A percentile compares a stretch with the other conserved stretches of the same genome.
These are phyloP conservation scores for Liopterus haemorrhoidalis DNA, from an alignment of 2,888 invertebrate genomes.

Conservation along the genomic window DNA sequence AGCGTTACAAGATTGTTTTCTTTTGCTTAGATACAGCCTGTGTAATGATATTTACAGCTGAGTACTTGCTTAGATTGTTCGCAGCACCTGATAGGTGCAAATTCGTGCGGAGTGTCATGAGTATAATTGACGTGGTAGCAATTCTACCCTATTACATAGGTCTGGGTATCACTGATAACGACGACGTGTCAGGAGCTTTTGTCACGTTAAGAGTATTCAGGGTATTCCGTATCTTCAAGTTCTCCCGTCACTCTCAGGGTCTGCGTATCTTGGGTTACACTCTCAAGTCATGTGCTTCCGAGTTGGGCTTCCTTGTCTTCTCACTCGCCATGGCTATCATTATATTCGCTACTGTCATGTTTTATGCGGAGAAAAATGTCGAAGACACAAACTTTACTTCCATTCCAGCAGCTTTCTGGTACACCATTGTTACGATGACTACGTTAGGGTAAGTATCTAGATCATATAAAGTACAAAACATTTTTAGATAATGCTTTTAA, in stretches of 20 bases:
- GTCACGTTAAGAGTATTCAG: constrained; percentile 98
- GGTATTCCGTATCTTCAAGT: constrained; percentile 99
- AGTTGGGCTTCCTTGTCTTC: constrained; percentile 98
- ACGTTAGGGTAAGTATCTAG: constrained; percentile 84
- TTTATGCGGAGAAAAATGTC: constrained; percentile 99
- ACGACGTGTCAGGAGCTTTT: constrained; percentile 98
- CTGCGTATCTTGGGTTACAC: constrained; percentile 98
- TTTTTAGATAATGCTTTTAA: too few species aligned
- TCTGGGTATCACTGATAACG: constrained; percentile 94
- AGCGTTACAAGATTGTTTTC: constrained; percentile 95
- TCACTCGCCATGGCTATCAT: constrained; percentile 99
- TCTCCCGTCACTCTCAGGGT: constrained; percentile 98
- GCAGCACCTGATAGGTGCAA: constrained; percentile 98
- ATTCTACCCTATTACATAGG: constrained; percentile 99
- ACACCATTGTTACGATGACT: constrained; percentile 99
- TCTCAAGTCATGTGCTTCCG: constrained; percentile 97
- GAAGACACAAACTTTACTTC: constrained; percentile 96
- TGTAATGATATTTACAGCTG: constrained; percentile 99
- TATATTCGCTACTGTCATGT: constrained; percentile 99
- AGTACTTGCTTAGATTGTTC: constrained; percentile 90
- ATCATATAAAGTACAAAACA: constrained; percentile 25
- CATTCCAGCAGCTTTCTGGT: constrained; percentile 99
- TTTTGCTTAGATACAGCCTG: constrained; percentile 99
- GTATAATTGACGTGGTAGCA: constrained; percentile 98
- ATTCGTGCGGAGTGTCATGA: constrained; percentile 98